Conservation (phyloP, 2,113 vertebrate species). For the rabbit (Oryctolagus cuniculus) region DNA sequence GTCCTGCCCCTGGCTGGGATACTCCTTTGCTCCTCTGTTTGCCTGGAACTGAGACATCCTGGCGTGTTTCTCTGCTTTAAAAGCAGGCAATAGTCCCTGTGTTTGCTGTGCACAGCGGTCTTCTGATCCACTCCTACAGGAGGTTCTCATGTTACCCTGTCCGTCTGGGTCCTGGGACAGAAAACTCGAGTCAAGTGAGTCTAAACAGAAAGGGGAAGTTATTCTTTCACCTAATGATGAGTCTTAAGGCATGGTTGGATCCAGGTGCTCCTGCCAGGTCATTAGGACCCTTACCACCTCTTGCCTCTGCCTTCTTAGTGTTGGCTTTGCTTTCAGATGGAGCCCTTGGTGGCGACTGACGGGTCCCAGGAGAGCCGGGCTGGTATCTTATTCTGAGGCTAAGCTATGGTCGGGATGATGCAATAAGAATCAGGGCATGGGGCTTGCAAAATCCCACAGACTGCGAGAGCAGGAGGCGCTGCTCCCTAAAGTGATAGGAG, state of each 20-base stretch:
- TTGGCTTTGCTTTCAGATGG: not conserved
- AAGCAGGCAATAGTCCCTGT: not conserved
- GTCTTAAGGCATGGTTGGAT: slow-evolving; percentile 11
- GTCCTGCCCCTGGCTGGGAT: not conserved
- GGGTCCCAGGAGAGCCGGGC: not conserved
- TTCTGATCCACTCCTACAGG: not conserved
- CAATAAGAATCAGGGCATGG: not conserved
- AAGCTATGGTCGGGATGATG: not conserved
- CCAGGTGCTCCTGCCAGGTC: not conserved
- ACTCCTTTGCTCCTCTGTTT: not conserved
- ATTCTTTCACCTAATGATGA: not conserved
- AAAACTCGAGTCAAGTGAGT: not conserved
- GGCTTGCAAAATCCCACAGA: not conserved
- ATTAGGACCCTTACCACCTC: not conserved
- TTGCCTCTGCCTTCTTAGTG: not conserved
- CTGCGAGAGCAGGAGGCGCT: not conserved
- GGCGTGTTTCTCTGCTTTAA: not conserved
- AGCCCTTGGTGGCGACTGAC: not conserved
- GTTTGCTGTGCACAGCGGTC: not conserved
- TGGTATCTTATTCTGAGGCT: not conserved
- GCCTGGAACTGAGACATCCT: not conserved
- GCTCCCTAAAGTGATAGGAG: not conserved
- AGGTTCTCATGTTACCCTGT: not conserved
- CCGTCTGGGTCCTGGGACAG: not conserved
- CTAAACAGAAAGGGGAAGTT: slow-evolving; percentile 1